These are phyloP conservation scores for Patiria miniata DNA, from an alignment of 35 echinoderm and acorn worm species.

Conservation along the genomic window DNA sequence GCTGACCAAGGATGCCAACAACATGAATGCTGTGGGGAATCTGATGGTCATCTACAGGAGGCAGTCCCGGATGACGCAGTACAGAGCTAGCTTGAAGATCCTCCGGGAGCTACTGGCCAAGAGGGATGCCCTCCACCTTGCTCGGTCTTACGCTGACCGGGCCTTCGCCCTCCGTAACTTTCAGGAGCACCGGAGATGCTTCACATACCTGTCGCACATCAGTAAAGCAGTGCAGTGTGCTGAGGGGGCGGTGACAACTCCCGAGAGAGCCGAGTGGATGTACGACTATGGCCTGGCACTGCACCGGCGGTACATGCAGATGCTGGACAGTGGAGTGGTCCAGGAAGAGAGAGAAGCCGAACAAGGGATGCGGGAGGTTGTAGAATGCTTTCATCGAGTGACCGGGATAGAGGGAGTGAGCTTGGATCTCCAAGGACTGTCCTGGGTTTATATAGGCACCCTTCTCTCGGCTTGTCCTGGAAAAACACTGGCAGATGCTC, in stretches of 20 bases:
- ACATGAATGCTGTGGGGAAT: conserved; percentile 73
- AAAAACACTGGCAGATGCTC: conserved; percentile 44
- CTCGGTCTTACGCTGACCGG: conserved; percentile 72
- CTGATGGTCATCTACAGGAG: conserved; percentile 71
- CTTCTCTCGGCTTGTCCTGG: conserved; percentile 51
- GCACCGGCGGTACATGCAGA: conserved; percentile 68
- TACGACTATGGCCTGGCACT: conserved; percentile 81
- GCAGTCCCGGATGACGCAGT: conserved; percentile 54
- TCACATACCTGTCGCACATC: conserved; percentile 78
- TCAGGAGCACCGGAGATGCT: conserved; percentile 73
- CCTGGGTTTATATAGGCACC: conserved; percentile 84
- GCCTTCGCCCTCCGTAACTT: conserved; percentile 83
- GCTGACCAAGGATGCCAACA: conserved; percentile 48
- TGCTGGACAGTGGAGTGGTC: conserved; percentile 46
- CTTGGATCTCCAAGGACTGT: conserved; percentile 38
- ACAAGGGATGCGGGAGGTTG: conserved; percentile 57
- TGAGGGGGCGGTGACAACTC: not conserved
- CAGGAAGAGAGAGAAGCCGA: not conserved
- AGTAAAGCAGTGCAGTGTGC: conserved; percentile 64
- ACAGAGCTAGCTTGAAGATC: conserved; percentile 40
- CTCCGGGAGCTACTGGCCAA: conserved; percentile 39
- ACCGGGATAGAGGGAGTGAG: conserved; percentile 45
- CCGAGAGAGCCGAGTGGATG: conserved; percentile 86
- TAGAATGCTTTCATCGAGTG: conserved; percentile 55
- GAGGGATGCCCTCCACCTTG: conserved; percentile 20